Base-by-base conservation (phyloP, 2,888 invertebrate species). In the Gortyna flavago region DNA sequence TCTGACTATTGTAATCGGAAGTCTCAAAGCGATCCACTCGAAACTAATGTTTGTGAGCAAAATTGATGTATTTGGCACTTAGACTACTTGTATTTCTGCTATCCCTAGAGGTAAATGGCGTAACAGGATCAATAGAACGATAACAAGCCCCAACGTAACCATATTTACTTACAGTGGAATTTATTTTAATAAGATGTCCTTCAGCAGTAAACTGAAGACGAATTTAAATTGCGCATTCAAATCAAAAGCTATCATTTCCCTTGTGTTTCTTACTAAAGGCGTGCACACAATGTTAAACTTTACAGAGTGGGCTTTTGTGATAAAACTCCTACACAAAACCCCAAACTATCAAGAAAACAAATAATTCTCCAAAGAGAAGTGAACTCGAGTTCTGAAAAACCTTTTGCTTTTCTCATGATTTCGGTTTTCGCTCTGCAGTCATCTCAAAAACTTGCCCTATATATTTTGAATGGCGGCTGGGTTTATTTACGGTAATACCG, bases 401-500 rank as follows among this genome's bases (percentile, higher is more conserved):
- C 35, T 25, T 35, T 66, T 29, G 18, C n/a, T n/a, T 35, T 75
- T 38, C 68, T 76, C 67, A 65, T 59, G 48, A 64, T 61, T 83
- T 70, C 38, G 18, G 61, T n/a, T 65, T 81, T 61, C 35, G 44
- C 76, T n/a, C 7, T n/a, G 35, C 25, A 66, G 51, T 41, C 65
- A 61, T 62, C 67, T 62, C 41, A 82, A 79, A 75, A 75, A 67
- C 54, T 62, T 54, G 32, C 9, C 32, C 62, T 57, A 38, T 76
- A 59, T 59, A 44, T 68, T 65, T 41, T 25, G 32, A 35, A 67
- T 83, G 70, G 82, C 83, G 83, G 84, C 83, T 71, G 75, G 81
- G 84, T 85, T 90, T 90, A 90, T 91, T 90, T 90, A 89, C 84
- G 54, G 61, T 48, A 85, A 82, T 83, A 86, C 76, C 6, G 84